phyloP scores from a whole-genome alignment of 2,113 vertebrate genomes.

The Choloepus hoffmanni region DNA sequence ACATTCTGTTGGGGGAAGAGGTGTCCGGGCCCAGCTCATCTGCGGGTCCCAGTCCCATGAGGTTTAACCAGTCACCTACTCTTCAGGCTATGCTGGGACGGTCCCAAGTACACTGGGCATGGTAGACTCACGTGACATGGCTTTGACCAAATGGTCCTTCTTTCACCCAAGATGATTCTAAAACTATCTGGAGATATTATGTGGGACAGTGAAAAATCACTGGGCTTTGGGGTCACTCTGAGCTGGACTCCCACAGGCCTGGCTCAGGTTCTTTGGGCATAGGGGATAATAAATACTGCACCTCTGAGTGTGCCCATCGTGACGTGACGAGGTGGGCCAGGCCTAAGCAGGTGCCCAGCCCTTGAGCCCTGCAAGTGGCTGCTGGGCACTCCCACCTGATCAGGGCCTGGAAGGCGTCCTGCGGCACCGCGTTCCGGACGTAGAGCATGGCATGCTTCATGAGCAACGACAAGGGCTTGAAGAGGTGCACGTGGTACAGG shows the following conservation, averaged over 20 bases:
- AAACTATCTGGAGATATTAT: background rate
- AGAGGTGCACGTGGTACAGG: constrained; percentile 86
- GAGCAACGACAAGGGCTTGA: constrained; percentile 83
- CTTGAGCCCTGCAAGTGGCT: no score
- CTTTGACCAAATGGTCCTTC: background rate
- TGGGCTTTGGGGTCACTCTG: background rate
- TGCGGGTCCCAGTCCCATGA: background rate
- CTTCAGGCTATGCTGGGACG: background rate
- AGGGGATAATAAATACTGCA: background rate
- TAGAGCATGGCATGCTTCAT: constrained; percentile 85
- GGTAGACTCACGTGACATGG: background rate
- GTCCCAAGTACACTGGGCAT: no score
- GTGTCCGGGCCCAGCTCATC: background rate
- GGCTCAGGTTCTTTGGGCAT: background rate
- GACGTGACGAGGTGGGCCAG: background rate
- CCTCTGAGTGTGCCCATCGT: background rate
- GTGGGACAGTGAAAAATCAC: background rate
- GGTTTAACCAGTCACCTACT: background rate
- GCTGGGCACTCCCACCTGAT: constrained; percentile 83
- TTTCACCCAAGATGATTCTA: background rate
- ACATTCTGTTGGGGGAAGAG: background rate
- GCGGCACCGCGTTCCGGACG: constrained; percentile 83
- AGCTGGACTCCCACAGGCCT: background rate
- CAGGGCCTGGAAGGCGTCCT: constrained; percentile 88
- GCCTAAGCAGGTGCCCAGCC: background rate